Evolutionary conservation across 2,888 invertebrate species (phyloP).

Genomic region (Sarcophaga rosellei): DNA sequence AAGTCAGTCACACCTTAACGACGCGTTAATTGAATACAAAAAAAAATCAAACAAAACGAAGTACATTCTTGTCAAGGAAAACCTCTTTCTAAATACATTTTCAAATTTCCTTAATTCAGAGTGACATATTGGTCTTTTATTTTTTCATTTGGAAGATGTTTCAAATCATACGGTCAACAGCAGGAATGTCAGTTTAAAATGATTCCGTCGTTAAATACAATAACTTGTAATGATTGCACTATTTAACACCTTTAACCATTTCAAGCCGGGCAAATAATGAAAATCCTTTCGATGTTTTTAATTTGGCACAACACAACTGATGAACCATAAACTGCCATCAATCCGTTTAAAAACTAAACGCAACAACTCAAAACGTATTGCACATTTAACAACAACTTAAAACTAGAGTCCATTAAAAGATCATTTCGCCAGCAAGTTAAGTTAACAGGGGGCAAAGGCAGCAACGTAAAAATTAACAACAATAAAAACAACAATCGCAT

Average conservation of each 20-base stretch:
- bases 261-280: not conserved
- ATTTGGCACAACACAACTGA: constrained; percentile 12
- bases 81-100: too few species aligned
- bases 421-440: constrained; percentile 58
- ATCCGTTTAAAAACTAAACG: constrained; percentile 29
- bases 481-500: not conserved
- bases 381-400: constrained; percentile 52
- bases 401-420: constrained; percentile 62
- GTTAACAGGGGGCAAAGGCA: constrained; percentile 51
- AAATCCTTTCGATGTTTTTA: constrained; percentile 27
- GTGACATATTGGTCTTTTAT: too few species aligned
- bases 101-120: too few species aligned
- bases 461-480: not conserved
- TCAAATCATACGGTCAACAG: too few species aligned
- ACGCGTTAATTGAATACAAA: too few species aligned
- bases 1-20: too few species aligned
- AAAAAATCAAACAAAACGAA: too few species aligned
- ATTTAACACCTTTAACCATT: not conserved
- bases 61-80: too few species aligned
- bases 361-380: constrained; percentile 45
- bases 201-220: not conserved
- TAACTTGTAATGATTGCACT: constrained; percentile 31
- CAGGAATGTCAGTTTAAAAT: not conserved
- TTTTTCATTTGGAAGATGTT: not conserved
- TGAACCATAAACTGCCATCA: not conserved